Percentiles rank a stretch among this genome's conserved stretches.
Evolutionary conservation across 2,888 invertebrate species (phyloP).

Genomic region (Endotricha flammealis): DNA sequence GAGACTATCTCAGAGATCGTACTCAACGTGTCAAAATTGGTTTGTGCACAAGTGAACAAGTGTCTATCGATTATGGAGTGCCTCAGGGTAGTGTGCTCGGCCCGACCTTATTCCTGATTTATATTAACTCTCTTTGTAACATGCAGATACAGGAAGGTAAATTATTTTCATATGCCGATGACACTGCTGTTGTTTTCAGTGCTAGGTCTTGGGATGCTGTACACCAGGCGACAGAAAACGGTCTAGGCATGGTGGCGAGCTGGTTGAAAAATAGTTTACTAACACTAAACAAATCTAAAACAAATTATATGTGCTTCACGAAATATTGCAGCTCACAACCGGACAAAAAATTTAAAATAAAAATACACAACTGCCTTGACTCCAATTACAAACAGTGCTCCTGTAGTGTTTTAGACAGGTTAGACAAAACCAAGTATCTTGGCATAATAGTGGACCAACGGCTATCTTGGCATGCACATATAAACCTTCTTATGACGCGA

Average conservation of each 20-base stretch:
- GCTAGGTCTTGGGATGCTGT: constrained; percentile 10
- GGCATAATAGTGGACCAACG: no score
- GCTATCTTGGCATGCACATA: no score
- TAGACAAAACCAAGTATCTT: no score
- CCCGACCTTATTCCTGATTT: constrained; percentile 2
- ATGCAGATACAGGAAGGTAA: background rate
- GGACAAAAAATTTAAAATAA: no score
- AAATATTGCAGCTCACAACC: no score
- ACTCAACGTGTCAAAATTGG: background rate
- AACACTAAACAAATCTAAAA: no score
- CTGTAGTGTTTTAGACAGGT: no score
- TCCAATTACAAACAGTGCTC: no score
- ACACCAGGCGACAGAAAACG: constrained; percentile 5
- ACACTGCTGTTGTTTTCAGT: constrained; percentile 14
- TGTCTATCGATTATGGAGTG: background rate
- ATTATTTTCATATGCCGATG: no score
- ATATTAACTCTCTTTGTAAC: background rate
- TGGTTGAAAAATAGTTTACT: constrained; percentile 12
- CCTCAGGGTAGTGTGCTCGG: constrained; percentile 4
- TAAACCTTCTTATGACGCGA: no score
- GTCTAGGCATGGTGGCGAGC: constrained; percentile 6
- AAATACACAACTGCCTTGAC: no score
- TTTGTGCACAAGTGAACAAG: background rate
- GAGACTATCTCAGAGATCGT: background rate
- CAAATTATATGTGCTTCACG: no score